phyloP scores from a whole-genome alignment of 2,797 vertebrate species.

The Thalassophryne amazonica region DNA sequence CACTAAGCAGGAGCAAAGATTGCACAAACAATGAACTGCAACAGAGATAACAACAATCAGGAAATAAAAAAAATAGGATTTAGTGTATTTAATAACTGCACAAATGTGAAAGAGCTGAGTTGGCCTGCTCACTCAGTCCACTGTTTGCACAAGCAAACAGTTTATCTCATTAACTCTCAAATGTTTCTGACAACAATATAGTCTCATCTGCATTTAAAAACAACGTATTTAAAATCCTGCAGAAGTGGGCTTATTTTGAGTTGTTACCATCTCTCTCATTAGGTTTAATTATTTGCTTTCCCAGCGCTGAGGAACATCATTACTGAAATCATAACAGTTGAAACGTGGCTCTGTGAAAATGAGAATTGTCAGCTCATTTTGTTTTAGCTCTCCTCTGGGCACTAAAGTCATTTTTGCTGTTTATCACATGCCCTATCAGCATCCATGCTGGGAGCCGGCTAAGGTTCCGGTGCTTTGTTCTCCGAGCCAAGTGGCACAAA shows the following conservation, averaged over 20 bases:
- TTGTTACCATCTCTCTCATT: constrained; percentile 31
- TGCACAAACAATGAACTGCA: too few relatives aligned
- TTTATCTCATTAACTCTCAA: constrained; percentile 42
- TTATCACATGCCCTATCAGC: constrained; percentile 53
- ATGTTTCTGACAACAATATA: constrained; percentile 25
- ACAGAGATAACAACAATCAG: too few relatives aligned
- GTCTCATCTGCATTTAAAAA: constrained; percentile 36
- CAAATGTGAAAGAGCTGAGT: constrained; percentile 24
- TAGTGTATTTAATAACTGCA: background rate
- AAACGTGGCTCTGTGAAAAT: constrained; percentile 51
- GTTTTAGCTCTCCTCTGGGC: constrained; percentile 58
- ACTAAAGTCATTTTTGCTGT: constrained; percentile 44
- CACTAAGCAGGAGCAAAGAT: too few relatives aligned
- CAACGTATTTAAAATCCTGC: constrained; percentile 20
- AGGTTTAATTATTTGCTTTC: constrained; percentile 53
- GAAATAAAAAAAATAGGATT: background rate
- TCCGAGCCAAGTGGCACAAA: constrained; percentile 49
- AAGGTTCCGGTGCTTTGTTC: constrained; percentile 66
- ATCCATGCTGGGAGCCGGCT: constrained; percentile 36
- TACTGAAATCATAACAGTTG: constrained; percentile 55
- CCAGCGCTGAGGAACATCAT: constrained; percentile 42
- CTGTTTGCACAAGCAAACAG: too few relatives aligned
- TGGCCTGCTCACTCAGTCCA: constrained; percentile 17
- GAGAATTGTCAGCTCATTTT: constrained; percentile 65
- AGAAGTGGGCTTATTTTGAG: constrained; percentile 18